Evolutionary conservation across 2,113 vertebrate genomes (phyloP).

Genomic region (Semnornis frantzii): DNA sequence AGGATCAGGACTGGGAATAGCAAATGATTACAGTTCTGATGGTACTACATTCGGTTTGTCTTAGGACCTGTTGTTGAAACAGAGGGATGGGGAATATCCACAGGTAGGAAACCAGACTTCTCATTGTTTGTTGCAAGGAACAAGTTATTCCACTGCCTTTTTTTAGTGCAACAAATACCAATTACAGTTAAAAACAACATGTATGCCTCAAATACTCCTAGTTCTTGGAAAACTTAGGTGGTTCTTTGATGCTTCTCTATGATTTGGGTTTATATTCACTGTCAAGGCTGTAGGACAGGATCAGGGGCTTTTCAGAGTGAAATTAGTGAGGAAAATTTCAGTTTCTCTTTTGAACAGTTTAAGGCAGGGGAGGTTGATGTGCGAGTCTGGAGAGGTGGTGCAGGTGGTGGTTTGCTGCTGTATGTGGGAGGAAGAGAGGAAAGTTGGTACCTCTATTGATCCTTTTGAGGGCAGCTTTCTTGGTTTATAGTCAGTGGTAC

Average conservation of each 20-base stretch:
- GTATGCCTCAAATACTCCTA: neutral
- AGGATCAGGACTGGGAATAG: neutral
- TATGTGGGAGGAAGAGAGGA: neutral
- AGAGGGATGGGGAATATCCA: neutral
- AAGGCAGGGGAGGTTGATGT: neutral
- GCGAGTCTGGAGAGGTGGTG: neutral
- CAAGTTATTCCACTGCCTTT: neutral
- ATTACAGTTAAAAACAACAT: neutral
- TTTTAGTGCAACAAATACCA: neutral
- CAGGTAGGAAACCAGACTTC: neutral
- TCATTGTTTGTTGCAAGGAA: neutral
- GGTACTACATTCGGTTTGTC: neutral
- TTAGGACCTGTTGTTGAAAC: neutral
- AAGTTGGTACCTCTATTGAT: neutral
- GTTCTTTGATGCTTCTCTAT: neutral
- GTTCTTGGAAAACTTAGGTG: neutral
- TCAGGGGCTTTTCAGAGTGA: neutral
- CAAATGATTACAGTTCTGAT: rapidly evolving
- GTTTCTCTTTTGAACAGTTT: neutral
- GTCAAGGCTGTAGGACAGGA: neutral
- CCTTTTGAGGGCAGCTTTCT: neutral
- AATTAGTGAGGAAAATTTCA: neutral
- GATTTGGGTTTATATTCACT: neutral
- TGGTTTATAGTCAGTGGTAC: neutral
- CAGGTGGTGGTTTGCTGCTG: neutral